phyloP scores from a whole-genome alignment of 2,888 invertebrate species.

The Stenchaetothrips biformis region DNA sequence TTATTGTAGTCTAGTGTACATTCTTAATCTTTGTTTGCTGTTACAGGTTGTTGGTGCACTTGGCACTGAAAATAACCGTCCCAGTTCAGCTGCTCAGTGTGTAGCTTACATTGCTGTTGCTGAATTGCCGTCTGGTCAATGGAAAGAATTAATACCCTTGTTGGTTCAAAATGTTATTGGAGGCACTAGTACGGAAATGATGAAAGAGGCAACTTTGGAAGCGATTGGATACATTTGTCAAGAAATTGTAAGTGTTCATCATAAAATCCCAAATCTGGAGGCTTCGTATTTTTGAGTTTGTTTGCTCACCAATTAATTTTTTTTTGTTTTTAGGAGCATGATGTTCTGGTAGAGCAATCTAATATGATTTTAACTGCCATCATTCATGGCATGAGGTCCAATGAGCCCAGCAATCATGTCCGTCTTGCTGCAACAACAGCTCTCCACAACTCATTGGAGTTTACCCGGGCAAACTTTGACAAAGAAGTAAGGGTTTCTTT shows the following conservation, averaged over 20 bases:
- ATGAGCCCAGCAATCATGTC: constrained; percentile 89
- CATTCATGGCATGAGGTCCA: constrained; percentile 95
- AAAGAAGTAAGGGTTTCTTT: constrained; percentile 60
- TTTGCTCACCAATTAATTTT: constrained; percentile 21
- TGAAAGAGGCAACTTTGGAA: constrained; percentile 95
- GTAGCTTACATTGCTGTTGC: constrained; percentile 97
- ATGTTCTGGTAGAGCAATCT: constrained; percentile 84
- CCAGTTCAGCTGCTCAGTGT: constrained; percentile 97
- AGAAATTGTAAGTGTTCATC: constrained; percentile 65
- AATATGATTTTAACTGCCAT: constrained; percentile 98
- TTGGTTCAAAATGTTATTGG: constrained; percentile 89
- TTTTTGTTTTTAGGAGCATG: constrained; percentile 58
- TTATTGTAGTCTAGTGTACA: neutral
- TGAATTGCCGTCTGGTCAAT: constrained; percentile 86
- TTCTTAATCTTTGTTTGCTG: constrained; percentile 33
- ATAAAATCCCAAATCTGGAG: no score
- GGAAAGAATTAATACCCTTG: constrained; percentile 83
- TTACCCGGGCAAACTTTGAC: constrained; percentile 97
- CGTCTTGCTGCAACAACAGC: constrained; percentile 95
- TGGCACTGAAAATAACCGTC: constrained; percentile 92
- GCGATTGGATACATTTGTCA: constrained; percentile 98
- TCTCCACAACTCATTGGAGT: constrained; percentile 93
- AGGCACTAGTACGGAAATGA: constrained; percentile 80
- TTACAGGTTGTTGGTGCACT: constrained; percentile 82
- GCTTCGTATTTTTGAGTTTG: neutral